Base-by-base conservation (phyloP, 2,888 invertebrate species). In the Psylliodes chrysocephalus region DNA sequence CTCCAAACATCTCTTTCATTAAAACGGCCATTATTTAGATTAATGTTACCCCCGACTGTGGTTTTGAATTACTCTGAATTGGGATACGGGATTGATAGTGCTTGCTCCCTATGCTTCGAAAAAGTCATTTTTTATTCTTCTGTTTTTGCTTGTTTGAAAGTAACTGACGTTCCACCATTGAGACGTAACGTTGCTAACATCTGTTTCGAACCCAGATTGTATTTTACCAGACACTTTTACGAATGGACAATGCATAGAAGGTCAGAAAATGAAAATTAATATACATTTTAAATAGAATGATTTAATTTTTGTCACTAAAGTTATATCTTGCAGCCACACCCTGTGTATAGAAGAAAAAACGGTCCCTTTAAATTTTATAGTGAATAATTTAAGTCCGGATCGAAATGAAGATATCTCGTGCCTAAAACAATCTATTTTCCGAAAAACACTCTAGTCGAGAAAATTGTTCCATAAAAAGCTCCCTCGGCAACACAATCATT, bases 1-100 rank as follows among this genome's bases (percentile, higher is more conserved):
- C 78, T 80, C 79, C 81, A 80, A 82, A 82, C 82, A 82, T 82
- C 81, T 82, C 82, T 82, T 83, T 82, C 81, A 81, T 82, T 81
- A 79, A 79, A 79, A 77, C 75, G 74, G 77, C 80, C 82, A 82
- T 82, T 82, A 82, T 82, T 80, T 81, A 82, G 82, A 83, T 82
- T 83, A 82, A 83, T 83, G 82, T 80, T 78, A 72, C 79, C 81
- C 81, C 82, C 81, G 73, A 78, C 79, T 79, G 81, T 75, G 81
- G 81, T 81, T 81, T 81, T 78, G 81, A 81, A 81, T 78, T 77
- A 78, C 79, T 76, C 73, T 76, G 51, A 52, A 60, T 51, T 46
- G 33, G 51, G 49, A 51, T 12, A 18, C n/a, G n/a, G n/a, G n/a
- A n/a, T n/a, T 1, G 14, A 46, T 46, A 18, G 22, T 28, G 40